These are phyloP conservation scores for Crotalus helleri DNA, from an alignment of 2,113 vertebrate species.

Conservation along the genomic window DNA sequence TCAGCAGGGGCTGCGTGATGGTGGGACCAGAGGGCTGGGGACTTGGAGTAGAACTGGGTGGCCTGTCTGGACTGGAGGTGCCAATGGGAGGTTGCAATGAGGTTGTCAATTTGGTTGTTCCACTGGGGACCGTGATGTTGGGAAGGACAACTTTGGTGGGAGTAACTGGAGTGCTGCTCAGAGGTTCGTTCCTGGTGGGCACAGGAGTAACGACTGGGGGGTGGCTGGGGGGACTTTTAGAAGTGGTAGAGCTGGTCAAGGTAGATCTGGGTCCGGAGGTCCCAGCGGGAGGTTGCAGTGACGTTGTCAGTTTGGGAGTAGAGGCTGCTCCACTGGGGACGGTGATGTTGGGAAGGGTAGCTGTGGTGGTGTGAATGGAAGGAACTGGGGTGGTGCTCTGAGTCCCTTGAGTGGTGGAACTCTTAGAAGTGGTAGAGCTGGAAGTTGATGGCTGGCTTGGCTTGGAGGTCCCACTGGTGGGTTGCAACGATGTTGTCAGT, in stretches of 20 bases:
- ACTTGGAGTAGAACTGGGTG: not conserved
- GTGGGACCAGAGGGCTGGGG: not conserved
- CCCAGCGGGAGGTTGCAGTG: not conserved
- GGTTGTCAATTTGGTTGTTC: not conserved
- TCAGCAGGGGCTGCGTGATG: not conserved
- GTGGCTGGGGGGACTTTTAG: no score
- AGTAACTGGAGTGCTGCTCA: no score
- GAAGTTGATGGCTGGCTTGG: not conserved
- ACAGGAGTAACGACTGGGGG: no score
- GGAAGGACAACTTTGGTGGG: no score
- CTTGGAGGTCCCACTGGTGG: no score
- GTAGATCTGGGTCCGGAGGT: no score
- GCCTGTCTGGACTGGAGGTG: no score
- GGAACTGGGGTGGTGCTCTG: rapidly evolving
- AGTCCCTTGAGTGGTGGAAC: no score
- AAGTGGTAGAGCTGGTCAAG: no score
- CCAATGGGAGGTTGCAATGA: not conserved
- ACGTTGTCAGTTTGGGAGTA: no score
- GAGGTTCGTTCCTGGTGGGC: no score
- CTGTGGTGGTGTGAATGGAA: not conserved
- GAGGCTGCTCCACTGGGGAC: not conserved
- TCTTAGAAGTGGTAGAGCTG: not conserved
- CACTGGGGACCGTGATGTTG: not conserved
- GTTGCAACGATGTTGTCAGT: not conserved
- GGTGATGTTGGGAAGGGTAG: not conserved